Conservation (phyloP, 2,113 vertebrate species). For the cattle (Bos taurus) region DNA sequence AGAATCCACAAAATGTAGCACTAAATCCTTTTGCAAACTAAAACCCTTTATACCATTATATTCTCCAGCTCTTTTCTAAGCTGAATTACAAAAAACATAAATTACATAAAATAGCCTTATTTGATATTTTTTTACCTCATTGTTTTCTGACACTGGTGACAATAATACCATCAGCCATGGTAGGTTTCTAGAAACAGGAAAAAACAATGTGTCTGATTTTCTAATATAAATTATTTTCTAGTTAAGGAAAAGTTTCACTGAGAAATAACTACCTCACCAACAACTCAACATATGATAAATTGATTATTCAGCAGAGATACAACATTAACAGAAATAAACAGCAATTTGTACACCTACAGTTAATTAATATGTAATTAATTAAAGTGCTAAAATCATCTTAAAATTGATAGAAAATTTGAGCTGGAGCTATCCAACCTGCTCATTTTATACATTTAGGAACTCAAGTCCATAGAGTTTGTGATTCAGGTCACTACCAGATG, state of each 20-base stretch:
- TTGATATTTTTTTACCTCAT: not conserved
- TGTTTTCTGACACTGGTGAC: not conserved
- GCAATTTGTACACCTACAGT: not conserved
- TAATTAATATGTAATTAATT: not conserved
- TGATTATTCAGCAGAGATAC: not conserved
- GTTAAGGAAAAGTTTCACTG: not conserved
- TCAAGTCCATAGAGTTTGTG: not conserved
- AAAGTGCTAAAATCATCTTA: not conserved
- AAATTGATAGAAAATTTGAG: not conserved
- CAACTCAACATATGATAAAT: not conserved
- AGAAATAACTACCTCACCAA: not conserved
- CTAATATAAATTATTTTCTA: not conserved
- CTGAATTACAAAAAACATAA: not conserved
- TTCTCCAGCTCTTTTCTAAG: not conserved
- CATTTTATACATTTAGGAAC: not conserved
- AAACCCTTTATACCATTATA: not conserved
- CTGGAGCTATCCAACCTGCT: not conserved
- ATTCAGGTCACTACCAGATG: not conserved
- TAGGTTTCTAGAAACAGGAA: not conserved
- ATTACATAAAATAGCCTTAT: not conserved
- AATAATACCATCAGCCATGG: not conserved
- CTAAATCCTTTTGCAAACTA: not conserved
- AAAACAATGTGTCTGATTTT: not conserved
- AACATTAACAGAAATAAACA: not conserved
- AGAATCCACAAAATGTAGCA: not conserved